phyloP scores from a whole-genome alignment of 1,140 invertebrate genomes.

The Drosophila quadrilineata region DNA sequence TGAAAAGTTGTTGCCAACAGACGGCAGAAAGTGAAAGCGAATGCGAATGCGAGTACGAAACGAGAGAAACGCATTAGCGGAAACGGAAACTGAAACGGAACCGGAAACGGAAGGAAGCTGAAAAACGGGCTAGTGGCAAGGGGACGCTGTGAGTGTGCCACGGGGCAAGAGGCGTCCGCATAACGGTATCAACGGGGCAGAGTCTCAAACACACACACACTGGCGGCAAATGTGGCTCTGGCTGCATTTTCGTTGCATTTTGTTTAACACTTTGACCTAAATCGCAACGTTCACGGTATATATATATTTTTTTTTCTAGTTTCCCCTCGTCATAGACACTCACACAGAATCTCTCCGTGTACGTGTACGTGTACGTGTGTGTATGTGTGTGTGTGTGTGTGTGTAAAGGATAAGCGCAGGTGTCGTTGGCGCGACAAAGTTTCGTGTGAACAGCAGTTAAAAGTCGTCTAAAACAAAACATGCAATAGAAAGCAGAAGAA shows the following conservation, averaged over 20 bases:
- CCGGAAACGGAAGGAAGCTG: slow-evolving; percentile 42
- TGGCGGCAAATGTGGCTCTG: slow-evolving; percentile 34
- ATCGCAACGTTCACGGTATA: slow-evolving; percentile 43
- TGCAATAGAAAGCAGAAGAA: not conserved
- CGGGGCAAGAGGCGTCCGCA: not conserved
- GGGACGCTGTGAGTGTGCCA: slow-evolving; percentile 10
- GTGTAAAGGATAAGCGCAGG: slow-evolving; percentile 52
- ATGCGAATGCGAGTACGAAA: slow-evolving; percentile 50
- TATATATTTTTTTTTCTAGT: too few relatives aligned
- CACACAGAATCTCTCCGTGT: slow-evolving; percentile 8
- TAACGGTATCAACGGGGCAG: too few relatives aligned
- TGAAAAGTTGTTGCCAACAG: slow-evolving; percentile 32
- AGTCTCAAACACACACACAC: not conserved
- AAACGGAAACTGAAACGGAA: slow-evolving; percentile 51
- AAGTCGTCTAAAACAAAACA: slow-evolving; percentile 18
- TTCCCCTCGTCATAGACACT: too few relatives aligned
- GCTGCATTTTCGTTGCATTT: slow-evolving; percentile 69
- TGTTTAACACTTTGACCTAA: slow-evolving; percentile 72
- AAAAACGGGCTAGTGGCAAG: slow-evolving; percentile 18
- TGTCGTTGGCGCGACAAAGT: slow-evolving; percentile 52
- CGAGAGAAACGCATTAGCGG: slow-evolving; percentile 27
- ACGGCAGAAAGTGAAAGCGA: slow-evolving; percentile 58
- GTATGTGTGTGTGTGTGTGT: not conserved
- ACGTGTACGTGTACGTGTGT: slow-evolving; percentile 7
- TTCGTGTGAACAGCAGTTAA: slow-evolving; percentile 35